Evolutionary conservation across 2,888 invertebrate genomes (phyloP).

Genomic region (Helobdella robusta): DNA sequence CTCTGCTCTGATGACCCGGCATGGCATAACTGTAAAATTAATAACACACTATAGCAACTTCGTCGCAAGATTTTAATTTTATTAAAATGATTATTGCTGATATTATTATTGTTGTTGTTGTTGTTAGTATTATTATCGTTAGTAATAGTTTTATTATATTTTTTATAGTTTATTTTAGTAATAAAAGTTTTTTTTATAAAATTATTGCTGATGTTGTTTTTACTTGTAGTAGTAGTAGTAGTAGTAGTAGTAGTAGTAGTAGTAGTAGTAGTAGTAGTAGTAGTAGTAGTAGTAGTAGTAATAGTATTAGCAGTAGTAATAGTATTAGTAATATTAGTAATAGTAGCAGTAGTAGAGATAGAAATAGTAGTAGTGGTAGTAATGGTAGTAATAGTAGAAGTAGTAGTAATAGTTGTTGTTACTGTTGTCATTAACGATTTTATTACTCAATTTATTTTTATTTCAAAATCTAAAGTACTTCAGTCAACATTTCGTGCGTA

Average conservation of each 20-base stretch:
- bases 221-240: neutral
- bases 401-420: neutral
- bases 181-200: neutral
- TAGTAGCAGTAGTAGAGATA: conserved; percentile 9
- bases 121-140: neutral
- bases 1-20: too few relatives aligned
- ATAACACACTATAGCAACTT: too few relatives aligned
- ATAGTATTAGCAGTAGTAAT: conserved; percentile 12
- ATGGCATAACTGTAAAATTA: too few relatives aligned
- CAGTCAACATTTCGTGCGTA: neutral
- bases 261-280: conserved; percentile 3
- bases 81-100: too few relatives aligned
- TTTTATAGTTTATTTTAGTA: neutral
- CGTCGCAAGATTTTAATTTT: too few relatives aligned
- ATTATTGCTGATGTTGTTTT: neutral
- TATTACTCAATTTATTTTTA: neutral
- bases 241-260: conserved; percentile 3
- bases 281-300: conserved; percentile 9
- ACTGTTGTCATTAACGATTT: neutral
- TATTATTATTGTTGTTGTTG: too few relatives aligned
- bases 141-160: neutral
- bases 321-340: too few relatives aligned
- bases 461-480: neutral
- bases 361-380: conserved; percentile 11
- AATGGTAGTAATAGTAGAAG: too few relatives aligned